These are phyloP conservation scores for Tokudaia muenninki DNA, from an alignment of 2,797 vertebrate genomes.

Conservation along the genomic window DNA sequence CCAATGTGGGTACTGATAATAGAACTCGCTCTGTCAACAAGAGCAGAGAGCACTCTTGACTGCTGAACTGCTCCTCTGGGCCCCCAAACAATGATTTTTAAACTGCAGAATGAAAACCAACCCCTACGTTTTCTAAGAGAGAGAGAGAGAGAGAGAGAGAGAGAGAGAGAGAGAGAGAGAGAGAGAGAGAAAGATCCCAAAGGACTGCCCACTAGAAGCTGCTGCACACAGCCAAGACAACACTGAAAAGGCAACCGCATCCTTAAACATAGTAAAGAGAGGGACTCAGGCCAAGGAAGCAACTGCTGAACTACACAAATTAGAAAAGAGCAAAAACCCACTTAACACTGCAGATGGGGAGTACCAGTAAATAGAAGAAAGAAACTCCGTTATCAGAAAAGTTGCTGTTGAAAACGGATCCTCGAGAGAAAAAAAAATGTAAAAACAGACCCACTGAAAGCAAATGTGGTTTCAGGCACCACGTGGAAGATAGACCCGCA, in stretches of 20 bases:
- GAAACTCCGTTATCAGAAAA: background rate
- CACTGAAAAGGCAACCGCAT: background rate
- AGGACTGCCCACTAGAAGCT: background rate
- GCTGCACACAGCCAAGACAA: background rate
- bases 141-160: background rate
- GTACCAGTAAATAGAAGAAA: background rate
- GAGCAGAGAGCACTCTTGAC: background rate
- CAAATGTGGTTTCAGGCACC: background rate
- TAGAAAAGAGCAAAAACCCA: background rate
- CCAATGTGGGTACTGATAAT: background rate
- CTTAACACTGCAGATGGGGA: background rate
- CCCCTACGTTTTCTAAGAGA: background rate
- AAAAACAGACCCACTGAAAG: background rate
- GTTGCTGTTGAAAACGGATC: background rate
- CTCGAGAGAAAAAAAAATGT: background rate
- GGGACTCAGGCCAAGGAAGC: background rate
- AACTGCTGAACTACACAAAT: background rate
- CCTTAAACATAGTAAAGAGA: background rate
- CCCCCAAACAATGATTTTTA: background rate
- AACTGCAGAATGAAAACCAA: background rate
- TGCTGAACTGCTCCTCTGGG: background rate
- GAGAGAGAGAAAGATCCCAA: background rate
- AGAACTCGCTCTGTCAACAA: background rate
- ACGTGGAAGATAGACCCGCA: rapidly evolving
- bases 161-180: background rate